These are phyloP conservation scores for Sisyra terminalis DNA, from an alignment of 2,888 invertebrate species.

Conservation along the genomic window DNA sequence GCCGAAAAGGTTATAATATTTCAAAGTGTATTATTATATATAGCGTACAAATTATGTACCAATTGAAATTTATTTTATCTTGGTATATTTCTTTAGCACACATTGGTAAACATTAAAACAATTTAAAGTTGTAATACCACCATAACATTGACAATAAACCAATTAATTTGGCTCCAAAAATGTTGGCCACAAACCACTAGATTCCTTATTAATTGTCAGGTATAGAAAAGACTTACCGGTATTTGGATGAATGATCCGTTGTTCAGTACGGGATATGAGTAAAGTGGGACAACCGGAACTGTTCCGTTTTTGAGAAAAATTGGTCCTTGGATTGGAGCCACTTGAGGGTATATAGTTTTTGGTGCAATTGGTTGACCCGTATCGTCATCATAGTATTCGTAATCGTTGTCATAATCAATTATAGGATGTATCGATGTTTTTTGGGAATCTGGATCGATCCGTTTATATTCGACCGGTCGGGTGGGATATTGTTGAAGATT, in stretches of 20 bases:
- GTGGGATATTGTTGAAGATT: constrained; percentile 29
- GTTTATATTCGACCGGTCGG: constrained; percentile 45
- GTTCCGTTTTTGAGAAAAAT: constrained; percentile 70
- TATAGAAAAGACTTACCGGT: constrained; percentile 51
- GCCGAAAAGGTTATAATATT: too few relatives aligned
- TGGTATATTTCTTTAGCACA: too few relatives aligned
- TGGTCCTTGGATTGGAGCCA: constrained; percentile 79
- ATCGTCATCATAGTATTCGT: constrained; percentile 41
- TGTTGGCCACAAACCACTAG: too few relatives aligned
- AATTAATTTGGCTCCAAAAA: too few relatives aligned
- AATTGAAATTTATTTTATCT: too few relatives aligned
- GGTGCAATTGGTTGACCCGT: constrained; percentile 17
- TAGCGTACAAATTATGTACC: too few relatives aligned
- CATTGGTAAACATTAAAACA: too few relatives aligned
- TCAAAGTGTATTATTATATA: too few relatives aligned
- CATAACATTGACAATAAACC: too few relatives aligned
- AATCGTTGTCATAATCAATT: constrained; percentile 49
- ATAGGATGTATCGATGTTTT: constrained; percentile 53
- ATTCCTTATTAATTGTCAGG: too few relatives aligned
- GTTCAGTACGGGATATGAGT: constrained; percentile 68
- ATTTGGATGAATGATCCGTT: constrained; percentile 80
- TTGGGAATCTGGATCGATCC: constrained; percentile 29
- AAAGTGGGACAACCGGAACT: constrained; percentile 74
- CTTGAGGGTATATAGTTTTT: constrained; percentile 28
- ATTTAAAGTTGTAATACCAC: too few relatives aligned